phyloP scores from a whole-genome alignment of 2,113 vertebrate genomes.

The Monopterus albus region DNA sequence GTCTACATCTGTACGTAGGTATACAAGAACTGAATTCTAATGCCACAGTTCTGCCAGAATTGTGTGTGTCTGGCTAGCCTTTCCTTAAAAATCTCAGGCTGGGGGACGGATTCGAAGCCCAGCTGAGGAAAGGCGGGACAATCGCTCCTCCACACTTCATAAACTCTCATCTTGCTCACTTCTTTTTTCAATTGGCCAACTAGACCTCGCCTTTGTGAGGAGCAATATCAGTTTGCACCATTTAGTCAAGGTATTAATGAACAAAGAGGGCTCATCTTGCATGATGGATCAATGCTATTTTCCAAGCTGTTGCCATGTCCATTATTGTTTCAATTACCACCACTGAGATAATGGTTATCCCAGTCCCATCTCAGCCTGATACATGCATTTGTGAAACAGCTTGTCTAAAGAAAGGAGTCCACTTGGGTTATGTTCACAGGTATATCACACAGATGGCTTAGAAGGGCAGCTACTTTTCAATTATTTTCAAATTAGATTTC shows the following conservation, averaged over 20 bases:
- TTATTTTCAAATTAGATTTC: constrained; percentile 38
- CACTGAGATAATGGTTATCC: constrained; percentile 65
- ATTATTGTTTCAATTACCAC: constrained; percentile 78
- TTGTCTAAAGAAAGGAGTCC: constrained; percentile 12
- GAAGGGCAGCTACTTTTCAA: constrained; percentile 25
- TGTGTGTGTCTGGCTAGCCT: constrained; percentile 52
- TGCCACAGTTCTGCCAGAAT: constrained; percentile 63
- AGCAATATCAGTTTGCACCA: constrained; percentile 66
- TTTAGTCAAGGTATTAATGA: constrained; percentile 69
- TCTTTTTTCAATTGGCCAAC: constrained; percentile 69
- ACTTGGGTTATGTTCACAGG: constrained; percentile 34
- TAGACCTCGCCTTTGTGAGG: constrained; percentile 55
- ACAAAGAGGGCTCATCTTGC: constrained; percentile 66
- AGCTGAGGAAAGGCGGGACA: constrained; percentile 16
- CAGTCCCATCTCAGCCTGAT: constrained; percentile 43
- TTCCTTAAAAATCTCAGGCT: constrained; percentile 43
- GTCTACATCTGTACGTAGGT: constrained; percentile 62
- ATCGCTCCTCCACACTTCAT: constrained; percentile 39
- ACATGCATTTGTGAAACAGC: constrained; percentile 41
- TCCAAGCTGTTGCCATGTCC: constrained; percentile 68
- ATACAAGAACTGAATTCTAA: constrained; percentile 72
- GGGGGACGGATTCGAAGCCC: constrained; percentile 37
- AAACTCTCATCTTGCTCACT: constrained; percentile 54
- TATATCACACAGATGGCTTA: constrained; percentile 6
- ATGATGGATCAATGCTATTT: constrained; percentile 77